A percentile compares a stretch with the other conserved stretches of the same genome.
These are phyloP conservation scores for Hippopotamyrus pictus DNA, from an alignment of 2,797 vertebrate genomes.

Conservation along the genomic window DNA sequence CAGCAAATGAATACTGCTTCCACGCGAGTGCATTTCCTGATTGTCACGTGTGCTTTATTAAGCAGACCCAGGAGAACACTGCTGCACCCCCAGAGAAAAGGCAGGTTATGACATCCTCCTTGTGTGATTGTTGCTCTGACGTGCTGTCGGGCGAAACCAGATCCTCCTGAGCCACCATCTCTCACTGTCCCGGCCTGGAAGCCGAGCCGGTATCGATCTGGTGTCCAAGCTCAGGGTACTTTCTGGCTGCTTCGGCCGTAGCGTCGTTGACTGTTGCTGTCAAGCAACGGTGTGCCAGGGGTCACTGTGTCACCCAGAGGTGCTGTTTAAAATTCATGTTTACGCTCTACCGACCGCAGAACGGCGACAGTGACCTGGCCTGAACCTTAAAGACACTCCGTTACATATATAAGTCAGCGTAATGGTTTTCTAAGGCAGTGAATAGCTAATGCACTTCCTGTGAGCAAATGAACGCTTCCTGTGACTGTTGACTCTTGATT, in stretches of 20 bases:
- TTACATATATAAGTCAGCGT: neutral
- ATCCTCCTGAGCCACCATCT: neutral
- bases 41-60: neutral
- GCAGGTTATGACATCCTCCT: neutral
- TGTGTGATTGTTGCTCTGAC: neutral
- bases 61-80: neutral
- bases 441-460: neutral
- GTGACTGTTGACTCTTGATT: neutral
- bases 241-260: neutral
- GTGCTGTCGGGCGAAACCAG: neutral
- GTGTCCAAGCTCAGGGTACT: neutral
- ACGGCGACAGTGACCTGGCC: neutral
- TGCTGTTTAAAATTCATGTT: neutral
- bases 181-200: neutral
- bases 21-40: neutral
- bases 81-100: neutral
- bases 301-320: neutral
- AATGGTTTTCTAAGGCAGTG: neutral
- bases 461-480: neutral
- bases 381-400: neutral
- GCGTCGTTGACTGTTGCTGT: neutral
- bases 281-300: neutral
- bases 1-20: neutral
- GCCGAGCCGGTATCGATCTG: neutral
- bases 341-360: neutral